phyloP scores from a whole-genome alignment of 2,888 invertebrate genomes.

The Meiosimyza platycephala region DNA sequence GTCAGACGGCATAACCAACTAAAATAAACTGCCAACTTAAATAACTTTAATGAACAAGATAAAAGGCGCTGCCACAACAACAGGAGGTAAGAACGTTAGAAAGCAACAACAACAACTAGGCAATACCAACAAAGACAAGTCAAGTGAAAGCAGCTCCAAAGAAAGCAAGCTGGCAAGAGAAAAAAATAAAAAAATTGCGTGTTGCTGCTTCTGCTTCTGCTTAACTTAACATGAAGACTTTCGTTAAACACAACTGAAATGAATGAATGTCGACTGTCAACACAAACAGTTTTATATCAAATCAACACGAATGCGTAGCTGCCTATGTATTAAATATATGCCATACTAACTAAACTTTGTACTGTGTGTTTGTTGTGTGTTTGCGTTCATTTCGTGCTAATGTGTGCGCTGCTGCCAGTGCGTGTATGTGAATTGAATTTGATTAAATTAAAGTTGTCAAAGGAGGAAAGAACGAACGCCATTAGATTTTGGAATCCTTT shows the following conservation, averaged over 20 bases:
- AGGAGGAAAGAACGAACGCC: too few relatives aligned
- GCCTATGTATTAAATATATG: background rate
- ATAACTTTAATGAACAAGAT: slow-evolving; percentile 40
- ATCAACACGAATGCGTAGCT: slow-evolving; percentile 30
- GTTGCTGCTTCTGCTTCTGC: slow-evolving; percentile 5
- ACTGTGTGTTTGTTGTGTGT: background rate
- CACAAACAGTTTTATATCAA: slow-evolving; percentile 33
- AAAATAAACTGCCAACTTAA: slow-evolving; percentile 41
- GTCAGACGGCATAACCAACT: slow-evolving; percentile 44
- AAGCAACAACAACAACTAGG: too few relatives aligned
- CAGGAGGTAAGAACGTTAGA: too few relatives aligned
- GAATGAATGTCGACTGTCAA: slow-evolving; percentile 32
- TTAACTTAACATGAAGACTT: background rate
- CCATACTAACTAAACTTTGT: background rate
- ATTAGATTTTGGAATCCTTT: background rate
- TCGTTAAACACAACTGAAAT: background rate
- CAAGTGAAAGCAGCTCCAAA: background rate
- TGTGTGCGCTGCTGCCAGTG: too few relatives aligned
- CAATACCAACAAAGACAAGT: background rate
- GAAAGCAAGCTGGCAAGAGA: background rate
- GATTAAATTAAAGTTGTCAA: slow-evolving; percentile 10
- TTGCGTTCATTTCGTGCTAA: too few relatives aligned
- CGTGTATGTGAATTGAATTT: slow-evolving; percentile 9
- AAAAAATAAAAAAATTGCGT: background rate
- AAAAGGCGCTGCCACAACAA: background rate